Evolutionary conservation across 2,113 vertebrate genomes (phyloP).

Genomic region (Pseudolaguvia tuberculata): DNA sequence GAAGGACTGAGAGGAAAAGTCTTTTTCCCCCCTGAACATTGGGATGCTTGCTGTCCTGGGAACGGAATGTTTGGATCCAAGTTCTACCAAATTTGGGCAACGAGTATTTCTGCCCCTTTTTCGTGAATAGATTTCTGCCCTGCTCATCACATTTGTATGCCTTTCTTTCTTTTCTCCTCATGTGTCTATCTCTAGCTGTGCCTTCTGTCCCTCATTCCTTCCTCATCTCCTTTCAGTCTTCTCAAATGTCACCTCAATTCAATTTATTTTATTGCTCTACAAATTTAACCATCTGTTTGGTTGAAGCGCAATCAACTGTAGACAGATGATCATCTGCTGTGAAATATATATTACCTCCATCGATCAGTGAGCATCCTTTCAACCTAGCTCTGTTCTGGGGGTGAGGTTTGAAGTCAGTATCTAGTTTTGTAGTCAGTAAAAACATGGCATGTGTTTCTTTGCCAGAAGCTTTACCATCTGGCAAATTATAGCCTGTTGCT

Average conservation of each 20-base stretch:
- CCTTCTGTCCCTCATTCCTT: conserved; percentile 2
- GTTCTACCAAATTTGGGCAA: conserved; percentile 51
- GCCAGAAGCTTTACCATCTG: not conserved
- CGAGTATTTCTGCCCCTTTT: conserved; percentile 18
- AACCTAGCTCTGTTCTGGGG: not conserved
- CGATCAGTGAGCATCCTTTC: conserved; percentile 9
- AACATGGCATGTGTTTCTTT: not conserved
- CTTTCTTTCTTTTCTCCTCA: not conserved
- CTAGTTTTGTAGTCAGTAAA: not conserved
- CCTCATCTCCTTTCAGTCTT: conserved; percentile 10
- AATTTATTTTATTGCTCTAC: conserved; percentile 37
- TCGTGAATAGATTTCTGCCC: conserved; percentile 16
- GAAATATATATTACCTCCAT: conserved; percentile 7
- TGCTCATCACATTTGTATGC: not conserved
- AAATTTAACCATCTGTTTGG: conserved; percentile 27
- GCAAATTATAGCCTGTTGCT: not conserved
- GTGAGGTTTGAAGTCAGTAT: not conserved
- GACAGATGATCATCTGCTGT: conserved; percentile 17
- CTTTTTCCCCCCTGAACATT: conserved; percentile 17
- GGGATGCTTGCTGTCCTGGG: conserved; percentile 31
- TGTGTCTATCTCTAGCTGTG: not conserved
- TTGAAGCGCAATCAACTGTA: conserved; percentile 18
- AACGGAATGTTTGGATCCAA: conserved; percentile 43
- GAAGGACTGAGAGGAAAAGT: conserved; percentile 15
- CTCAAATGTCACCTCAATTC: conserved; percentile 37